A percentile compares a stretch with the other conserved stretches of the same genome.
Evolutionary conservation across 1,140 invertebrate genomes (phyloP).

Genomic region (Cotesia glomerata): DNA sequence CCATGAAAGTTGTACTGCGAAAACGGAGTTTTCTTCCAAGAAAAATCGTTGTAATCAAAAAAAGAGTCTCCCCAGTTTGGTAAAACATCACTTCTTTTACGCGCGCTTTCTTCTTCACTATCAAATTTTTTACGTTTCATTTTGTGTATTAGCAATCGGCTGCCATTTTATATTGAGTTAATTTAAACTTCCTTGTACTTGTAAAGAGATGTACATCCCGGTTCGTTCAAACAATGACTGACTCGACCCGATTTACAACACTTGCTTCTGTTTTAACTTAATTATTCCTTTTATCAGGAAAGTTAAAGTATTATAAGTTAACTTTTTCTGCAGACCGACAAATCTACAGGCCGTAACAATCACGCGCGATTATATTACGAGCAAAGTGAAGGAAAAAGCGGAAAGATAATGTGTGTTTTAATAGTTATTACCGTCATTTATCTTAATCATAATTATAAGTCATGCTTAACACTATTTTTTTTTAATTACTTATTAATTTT

Average conservation of each 20-base stretch:
- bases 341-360: background rate
- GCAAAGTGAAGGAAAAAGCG: background rate
- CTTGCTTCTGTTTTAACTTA: background rate
- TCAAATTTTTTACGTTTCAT: background rate
- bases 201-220: background rate
- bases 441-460: background rate
- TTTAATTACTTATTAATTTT: no score
- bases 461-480: no score
- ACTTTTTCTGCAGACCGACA: background rate
- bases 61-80: background rate
- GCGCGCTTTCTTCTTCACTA: background rate
- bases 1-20: constrained; percentile 21
- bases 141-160: background rate
- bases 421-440: background rate
- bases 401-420: background rate
- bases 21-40: background rate
- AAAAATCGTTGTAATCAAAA: constrained; percentile 25
- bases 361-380: background rate
- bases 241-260: background rate
- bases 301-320: background rate
- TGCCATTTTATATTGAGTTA: background rate
- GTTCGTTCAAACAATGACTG: background rate
- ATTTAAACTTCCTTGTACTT: background rate
- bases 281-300: background rate
- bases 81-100: background rate